Conservation (phyloP, 2,797 vertebrate species). For the Dipus sagitta region DNA sequence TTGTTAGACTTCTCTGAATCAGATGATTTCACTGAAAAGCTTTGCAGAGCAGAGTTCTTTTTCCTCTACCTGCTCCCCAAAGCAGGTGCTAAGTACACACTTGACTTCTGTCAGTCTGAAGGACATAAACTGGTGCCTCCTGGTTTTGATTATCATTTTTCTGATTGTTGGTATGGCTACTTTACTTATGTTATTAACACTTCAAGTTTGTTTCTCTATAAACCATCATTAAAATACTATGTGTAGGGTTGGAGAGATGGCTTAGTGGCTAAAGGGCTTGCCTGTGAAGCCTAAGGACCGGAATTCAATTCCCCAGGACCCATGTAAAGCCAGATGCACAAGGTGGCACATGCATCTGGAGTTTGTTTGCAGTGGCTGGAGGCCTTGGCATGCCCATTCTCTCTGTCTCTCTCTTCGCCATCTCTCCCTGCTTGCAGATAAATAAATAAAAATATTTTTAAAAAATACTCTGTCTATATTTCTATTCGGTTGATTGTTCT, state of each 20-base stretch:
- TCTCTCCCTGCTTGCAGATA: too few species aligned
- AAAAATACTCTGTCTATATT: neutral
- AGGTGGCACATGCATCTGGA: too few species aligned
- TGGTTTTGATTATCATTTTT: conserved; percentile 29
- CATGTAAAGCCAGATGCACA: too few species aligned
- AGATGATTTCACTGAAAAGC: conserved; percentile 20
- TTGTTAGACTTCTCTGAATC: conserved; percentile 12
- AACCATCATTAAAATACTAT: neutral
- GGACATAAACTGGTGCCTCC: neutral
- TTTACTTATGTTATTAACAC: conserved; percentile 46
- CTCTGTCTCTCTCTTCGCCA: too few species aligned
- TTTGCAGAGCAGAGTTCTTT: conserved; percentile 8
- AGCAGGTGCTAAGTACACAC: conserved; percentile 21
- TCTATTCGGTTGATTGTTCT: neutral
- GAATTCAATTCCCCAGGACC: too few species aligned
- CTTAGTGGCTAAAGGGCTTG: too few species aligned
- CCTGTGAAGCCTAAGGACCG: too few species aligned
- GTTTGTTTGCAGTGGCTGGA: too few species aligned
- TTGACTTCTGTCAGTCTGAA: conserved; percentile 6
- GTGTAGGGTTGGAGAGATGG: too few species aligned
- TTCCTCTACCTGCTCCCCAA: conserved; percentile 11
- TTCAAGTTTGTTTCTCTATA: conserved; percentile 25
- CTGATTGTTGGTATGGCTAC: neutral
- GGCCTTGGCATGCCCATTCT: too few species aligned
- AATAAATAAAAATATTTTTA: too few species aligned